Percentiles rank a stretch among this genome's conserved stretches.
phyloP scores from a whole-genome alignment of 1,140 invertebrate species.

The Drosophila mayri region DNA sequence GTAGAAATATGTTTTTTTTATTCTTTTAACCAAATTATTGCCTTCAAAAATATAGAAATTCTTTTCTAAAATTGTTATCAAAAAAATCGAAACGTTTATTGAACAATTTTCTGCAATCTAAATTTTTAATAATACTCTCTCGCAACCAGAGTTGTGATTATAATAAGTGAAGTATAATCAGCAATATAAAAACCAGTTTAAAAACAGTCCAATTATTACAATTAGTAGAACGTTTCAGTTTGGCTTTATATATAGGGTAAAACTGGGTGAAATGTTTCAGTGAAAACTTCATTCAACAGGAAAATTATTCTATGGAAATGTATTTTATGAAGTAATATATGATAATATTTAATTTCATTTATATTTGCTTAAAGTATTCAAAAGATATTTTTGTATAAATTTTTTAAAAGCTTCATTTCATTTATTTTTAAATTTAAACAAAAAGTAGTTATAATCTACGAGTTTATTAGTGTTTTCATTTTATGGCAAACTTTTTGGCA shows the following conservation, averaged over 20 bases:
- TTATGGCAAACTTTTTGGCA: neutral
- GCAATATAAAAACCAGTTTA: neutral
- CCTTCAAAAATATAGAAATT: no score
- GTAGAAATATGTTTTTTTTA: neutral
- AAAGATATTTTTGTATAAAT: neutral
- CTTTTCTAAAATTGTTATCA: neutral
- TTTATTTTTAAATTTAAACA: neutral
- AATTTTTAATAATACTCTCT: neutral
- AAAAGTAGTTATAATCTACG: neutral
- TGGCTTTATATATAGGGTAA: neutral
- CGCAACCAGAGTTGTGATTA: conserved; percentile 1
- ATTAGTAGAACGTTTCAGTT: neutral
- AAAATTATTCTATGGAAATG: neutral
- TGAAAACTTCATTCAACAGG: neutral
- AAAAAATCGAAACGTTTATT: conserved; percentile 1
- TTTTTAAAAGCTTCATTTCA: neutral
- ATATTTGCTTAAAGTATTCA: neutral
- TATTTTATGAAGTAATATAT: no score
- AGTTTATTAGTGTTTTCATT: neutral
- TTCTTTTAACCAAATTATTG: neutral
- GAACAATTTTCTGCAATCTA: neutral
- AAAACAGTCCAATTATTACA: conserved; percentile 2
- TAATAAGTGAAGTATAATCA: conserved; percentile 3
- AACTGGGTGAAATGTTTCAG: neutral
- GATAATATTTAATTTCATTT: neutral